Evolutionary conservation across 1,140 invertebrate genomes (phyloP).

Genomic region (Dendroctonus valens): DNA sequence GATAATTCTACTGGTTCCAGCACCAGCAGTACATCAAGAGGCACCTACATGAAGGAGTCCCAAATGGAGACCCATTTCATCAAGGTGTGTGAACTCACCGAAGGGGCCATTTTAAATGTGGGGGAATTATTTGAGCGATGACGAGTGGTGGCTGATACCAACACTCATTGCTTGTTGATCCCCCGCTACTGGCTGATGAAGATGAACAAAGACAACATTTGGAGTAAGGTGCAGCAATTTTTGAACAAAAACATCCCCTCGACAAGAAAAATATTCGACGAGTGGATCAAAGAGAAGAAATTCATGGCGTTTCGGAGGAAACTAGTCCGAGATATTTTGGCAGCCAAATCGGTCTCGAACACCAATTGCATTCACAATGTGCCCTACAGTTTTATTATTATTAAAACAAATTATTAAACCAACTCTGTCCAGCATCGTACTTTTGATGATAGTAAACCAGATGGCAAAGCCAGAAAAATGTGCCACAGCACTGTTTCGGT

Average conservation of each 20-base stretch:
- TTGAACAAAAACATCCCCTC: conserved; percentile 60
- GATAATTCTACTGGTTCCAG: no score
- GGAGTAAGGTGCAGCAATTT: conserved; percentile 60
- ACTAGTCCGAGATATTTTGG: conserved; percentile 53
- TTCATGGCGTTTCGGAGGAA: conserved; percentile 57
- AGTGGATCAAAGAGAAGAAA: conserved; percentile 54
- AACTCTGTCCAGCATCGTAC: not conserved
- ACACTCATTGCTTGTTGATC: conserved; percentile 59
- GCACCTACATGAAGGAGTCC: not conserved
- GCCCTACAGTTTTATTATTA: conserved; percentile 61
- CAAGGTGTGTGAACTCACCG: conserved; percentile 28
- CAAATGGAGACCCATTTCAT: conserved; percentile 26
- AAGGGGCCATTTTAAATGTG: conserved; percentile 52
- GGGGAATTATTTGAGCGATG: conserved; percentile 62
- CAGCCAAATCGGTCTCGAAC: conserved; percentile 52
- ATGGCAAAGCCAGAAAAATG: conserved; percentile 18
- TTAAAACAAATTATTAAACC: not conserved
- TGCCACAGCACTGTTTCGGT: not conserved
- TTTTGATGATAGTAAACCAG: conserved; percentile 6
- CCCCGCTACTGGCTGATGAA: conserved; percentile 62
- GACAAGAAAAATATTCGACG: conserved; percentile 56
- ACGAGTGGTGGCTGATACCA: conserved; percentile 57
- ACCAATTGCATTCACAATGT: conserved; percentile 60
- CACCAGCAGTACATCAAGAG: no score
- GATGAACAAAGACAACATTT: conserved; percentile 62